A percentile compares a stretch with the other conserved stretches of the same genome.
These are phyloP conservation scores for Timema podura DNA, from an alignment of 2,888 invertebrate species.

Conservation along the genomic window DNA sequence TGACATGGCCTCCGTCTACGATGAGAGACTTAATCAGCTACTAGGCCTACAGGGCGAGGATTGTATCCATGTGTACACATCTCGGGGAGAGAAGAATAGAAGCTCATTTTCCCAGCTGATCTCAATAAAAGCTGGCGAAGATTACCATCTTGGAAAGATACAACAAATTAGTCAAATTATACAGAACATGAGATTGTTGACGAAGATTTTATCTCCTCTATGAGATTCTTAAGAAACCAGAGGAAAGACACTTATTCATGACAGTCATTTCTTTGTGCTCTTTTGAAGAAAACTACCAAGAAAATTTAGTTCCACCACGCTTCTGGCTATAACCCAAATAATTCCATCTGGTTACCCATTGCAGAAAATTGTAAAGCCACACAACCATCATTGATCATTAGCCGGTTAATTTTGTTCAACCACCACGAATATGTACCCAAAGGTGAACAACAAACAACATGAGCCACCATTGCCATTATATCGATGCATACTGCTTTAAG, in stretches of 20 bases:
- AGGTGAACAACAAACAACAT: too few relatives aligned
- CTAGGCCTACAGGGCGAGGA: not conserved
- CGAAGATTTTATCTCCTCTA: not conserved
- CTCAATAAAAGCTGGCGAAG: not conserved
- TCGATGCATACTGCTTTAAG: too few relatives aligned
- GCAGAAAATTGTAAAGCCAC: slow-evolving; percentile 6
- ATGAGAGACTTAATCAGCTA: too few relatives aligned
- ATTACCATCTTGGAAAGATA: not conserved
- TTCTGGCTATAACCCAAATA: not conserved
- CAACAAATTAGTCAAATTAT: not conserved
- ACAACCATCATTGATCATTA: not conserved
- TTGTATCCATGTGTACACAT: not conserved
- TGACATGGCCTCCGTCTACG: too few relatives aligned
- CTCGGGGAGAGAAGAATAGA: not conserved
- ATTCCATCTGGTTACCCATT: not conserved
- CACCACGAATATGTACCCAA: not conserved
- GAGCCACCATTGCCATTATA: too few relatives aligned
- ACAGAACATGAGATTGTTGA: not conserved
- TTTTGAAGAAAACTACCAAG: not conserved
- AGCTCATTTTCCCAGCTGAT: slow-evolving; percentile 5
- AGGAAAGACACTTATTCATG: not conserved
- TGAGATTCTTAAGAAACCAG: not conserved
- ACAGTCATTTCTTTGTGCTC: not conserved
- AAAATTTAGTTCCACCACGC: not conserved
- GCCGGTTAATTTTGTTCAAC: not conserved